Evolutionary conservation across 2,113 vertebrate species (phyloP).

Genomic region (Dasyurus viverrinus): DNA sequence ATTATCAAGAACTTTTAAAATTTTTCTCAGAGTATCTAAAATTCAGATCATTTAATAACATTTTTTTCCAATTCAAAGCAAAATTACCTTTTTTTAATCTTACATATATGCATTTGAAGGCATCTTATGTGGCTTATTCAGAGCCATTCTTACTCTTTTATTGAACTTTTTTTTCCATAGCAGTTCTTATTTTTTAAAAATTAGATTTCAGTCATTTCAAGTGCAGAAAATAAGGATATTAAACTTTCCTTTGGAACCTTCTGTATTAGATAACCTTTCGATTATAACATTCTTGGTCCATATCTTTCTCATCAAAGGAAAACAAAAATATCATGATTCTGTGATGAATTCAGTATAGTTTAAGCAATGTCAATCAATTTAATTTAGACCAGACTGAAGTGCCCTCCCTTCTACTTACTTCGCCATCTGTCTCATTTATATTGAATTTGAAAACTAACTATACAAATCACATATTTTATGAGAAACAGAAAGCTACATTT

Average conservation of each 20-base stretch:
- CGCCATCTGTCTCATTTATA: not conserved
- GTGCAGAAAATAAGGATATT: not conserved
- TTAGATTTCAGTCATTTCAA: conserved; percentile 13
- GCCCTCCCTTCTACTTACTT: not conserved
- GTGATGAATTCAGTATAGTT: not conserved
- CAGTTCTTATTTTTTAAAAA: not conserved
- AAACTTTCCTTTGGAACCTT: conserved; percentile 8
- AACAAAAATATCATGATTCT: not conserved
- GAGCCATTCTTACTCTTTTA: not conserved
- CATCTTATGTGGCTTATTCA: not conserved
- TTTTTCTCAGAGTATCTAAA: no score
- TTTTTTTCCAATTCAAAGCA: no score
- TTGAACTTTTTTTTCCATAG: not conserved
- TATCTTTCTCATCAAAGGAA: conserved; percentile 20
- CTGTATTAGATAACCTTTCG: not conserved
- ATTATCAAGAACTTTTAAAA: no score
- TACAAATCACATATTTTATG: not conserved
- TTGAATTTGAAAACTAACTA: conserved; percentile 28
- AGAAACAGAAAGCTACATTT: not conserved
- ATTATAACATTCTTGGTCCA: not conserved
- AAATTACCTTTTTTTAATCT: conserved; percentile 30
- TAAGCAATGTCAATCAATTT: not conserved
- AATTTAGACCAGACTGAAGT: not conserved
- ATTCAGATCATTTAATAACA: no score
- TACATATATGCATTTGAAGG: not conserved